Evolutionary conservation across 2,797 vertebrate species (phyloP).

Genomic region (Poeciliopsis paucimaculata): DNA sequence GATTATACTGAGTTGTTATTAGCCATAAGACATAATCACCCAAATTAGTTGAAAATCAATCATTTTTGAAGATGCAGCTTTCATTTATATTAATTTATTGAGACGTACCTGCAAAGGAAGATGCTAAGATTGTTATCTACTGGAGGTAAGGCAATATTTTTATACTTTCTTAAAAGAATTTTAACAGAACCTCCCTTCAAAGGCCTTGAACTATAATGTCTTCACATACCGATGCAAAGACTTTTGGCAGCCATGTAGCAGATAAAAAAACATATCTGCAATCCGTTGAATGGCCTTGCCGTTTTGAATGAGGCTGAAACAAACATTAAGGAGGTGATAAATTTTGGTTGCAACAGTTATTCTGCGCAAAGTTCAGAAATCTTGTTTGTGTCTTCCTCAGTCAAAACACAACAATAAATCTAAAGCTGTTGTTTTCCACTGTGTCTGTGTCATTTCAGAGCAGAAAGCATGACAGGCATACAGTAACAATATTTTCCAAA

Average conservation of each 20-base stretch:
- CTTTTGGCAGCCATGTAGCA: not conserved
- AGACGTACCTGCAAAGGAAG: not conserved
- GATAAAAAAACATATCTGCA: not conserved
- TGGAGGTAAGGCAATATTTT: not conserved
- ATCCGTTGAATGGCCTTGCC: not conserved
- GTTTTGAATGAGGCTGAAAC: not conserved
- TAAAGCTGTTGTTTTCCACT: not conserved
- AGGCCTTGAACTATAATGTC: not conserved
- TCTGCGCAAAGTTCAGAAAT: constrained; percentile 14
- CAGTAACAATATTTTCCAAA: constrained; percentile 8
- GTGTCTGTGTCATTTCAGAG: not conserved
- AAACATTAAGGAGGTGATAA: constrained; percentile 4
- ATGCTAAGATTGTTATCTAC: not conserved
- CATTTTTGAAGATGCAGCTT: not conserved
- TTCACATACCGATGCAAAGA: not conserved
- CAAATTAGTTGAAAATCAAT: not conserved
- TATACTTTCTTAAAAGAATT: not conserved
- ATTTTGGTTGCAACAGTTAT: constrained; percentile 7
- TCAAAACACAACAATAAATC: constrained; percentile 20
- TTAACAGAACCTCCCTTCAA: not conserved
- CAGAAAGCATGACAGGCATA: not conserved
- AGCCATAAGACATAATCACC: not conserved
- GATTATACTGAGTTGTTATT: not conserved
- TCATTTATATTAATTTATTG: not conserved
- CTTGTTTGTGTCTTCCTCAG: not conserved